A percentile compares a stretch with the other conserved stretches of the same genome.
Evolutionary conservation across 2,797 vertebrate species (phyloP).

Genomic region (Morus bassanus): DNA sequence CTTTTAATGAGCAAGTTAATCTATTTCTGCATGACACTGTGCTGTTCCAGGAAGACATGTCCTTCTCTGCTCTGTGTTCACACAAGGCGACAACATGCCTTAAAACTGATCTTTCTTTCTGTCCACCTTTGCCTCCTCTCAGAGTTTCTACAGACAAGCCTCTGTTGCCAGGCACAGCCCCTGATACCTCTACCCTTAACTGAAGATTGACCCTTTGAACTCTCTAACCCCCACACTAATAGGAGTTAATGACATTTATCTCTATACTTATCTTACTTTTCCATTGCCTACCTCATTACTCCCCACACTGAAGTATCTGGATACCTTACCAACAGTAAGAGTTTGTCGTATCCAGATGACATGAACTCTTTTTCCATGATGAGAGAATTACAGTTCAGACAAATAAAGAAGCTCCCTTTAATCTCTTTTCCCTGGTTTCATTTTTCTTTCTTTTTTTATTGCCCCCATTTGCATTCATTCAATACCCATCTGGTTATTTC

Average conservation of each 20-base stretch:
- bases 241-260: slow-evolving; percentile 43
- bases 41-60: neutral
- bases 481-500: slow-evolving; percentile 20
- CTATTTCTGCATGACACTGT: neutral
- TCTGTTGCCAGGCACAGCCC: neutral
- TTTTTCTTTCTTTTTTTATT: neutral
- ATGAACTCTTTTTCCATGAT: neutral
- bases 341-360: neutral
- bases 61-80: neutral
- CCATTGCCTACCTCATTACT: neutral
- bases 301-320: neutral
- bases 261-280: neutral
- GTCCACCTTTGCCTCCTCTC: neutral
- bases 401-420: neutral
- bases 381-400: neutral
- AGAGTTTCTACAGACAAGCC: neutral
- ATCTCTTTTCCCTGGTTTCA: neutral
- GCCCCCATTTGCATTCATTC: neutral
- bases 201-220: slow-evolving; percentile 1
- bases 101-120: neutral
- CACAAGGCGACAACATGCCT: neutral
- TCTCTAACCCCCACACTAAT: neutral
- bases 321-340: neutral
- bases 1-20: neutral
- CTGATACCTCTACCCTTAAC: neutral